A percentile compares a stretch with the other conserved stretches of the same genome.
These are phyloP conservation scores for Holotrichia oblita DNA, from an alignment of 1,140 invertebrate species.

Conservation along the genomic window DNA sequence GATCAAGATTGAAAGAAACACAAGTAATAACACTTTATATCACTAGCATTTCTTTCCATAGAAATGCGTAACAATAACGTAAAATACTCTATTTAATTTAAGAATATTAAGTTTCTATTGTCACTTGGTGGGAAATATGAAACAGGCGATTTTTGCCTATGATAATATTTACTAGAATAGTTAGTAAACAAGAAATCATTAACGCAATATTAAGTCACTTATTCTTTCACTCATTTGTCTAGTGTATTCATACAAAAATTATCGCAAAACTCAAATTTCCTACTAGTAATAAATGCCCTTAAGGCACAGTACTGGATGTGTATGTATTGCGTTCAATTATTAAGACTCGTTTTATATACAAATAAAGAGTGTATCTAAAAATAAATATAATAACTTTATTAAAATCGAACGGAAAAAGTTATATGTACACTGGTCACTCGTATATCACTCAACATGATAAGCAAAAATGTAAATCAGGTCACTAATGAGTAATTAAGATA, in stretches of 20 bases:
- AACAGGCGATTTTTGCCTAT: too few relatives aligned
- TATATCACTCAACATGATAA: not conserved
- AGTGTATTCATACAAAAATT: too few relatives aligned
- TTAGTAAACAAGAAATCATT: too few relatives aligned
- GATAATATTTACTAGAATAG: too few relatives aligned
- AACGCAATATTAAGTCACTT: too few relatives aligned
- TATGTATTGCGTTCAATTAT: not conserved
- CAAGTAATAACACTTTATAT: not conserved
- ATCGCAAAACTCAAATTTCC: too few relatives aligned
- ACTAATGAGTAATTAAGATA: too few relatives aligned
- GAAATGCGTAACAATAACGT: conserved; percentile 24
- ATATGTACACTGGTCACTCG: not conserved
- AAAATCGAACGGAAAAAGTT: not conserved
- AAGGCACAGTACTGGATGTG: not conserved
- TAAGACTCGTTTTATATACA: not conserved
- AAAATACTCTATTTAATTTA: not conserved
- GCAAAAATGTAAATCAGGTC: conserved; percentile 2
- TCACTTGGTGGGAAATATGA: too few relatives aligned
- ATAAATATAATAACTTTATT: conserved; percentile 9
- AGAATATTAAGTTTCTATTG: too few relatives aligned
- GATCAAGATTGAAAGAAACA: conserved; percentile 14
- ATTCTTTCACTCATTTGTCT: too few relatives aligned
- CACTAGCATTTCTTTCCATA: not conserved
- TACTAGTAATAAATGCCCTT: not conserved
- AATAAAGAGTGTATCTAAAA: not conserved